Base-by-base conservation (phyloP, 1,140 invertebrate genomes). In the Apis laboriosa region DNA sequence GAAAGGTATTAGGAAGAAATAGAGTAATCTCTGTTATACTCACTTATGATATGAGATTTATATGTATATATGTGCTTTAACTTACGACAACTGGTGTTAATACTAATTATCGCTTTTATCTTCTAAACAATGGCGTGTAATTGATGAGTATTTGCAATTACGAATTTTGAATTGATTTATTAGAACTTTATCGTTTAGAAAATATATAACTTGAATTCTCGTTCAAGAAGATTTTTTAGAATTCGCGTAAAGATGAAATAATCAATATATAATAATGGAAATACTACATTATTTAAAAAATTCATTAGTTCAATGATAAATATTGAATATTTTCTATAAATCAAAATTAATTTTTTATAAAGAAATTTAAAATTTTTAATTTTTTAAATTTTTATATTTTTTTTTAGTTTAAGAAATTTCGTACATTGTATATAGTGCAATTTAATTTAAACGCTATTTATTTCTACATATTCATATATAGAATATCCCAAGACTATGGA, bases 1-100 rank as follows among this genome's bases (percentile, higher is more conserved):
- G 87, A 89, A 89, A 89, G 84, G 82, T 78, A 77, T 86, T 74
- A 73, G 87, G 84, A 75, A 77, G 34, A 43, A 43, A 43, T 43
- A 43, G 34, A 43, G 73, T 61, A 60, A 80, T 79, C 76, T 58
- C 13, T 64, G 77, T 73, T 84, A 68, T 63, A 43, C 53, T 73
- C 73, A 61, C 84, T 89, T 89, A 82, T 84, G 19, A 71, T 86
- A 88, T 70, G 15, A 51, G 58, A 17, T 71, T 74, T 80, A 67
- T 19, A 21, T 60, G 53, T 15, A 7, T 61, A 28, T 53, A 43
- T 60, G 53, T 15, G 11, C 12, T 11, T 43, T 43, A 43, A n/a
- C 34, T 60, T 58, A 21, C 66, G 34, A 49, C 19, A 1, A 77
- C 60, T 21, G 9, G 15, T 75, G 75, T 72, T 83, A 56, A 72